These are phyloP conservation scores for Mormyrus hasselquistii DNA, from an alignment of 2,797 vertebrate genomes.

Conservation along the genomic window DNA sequence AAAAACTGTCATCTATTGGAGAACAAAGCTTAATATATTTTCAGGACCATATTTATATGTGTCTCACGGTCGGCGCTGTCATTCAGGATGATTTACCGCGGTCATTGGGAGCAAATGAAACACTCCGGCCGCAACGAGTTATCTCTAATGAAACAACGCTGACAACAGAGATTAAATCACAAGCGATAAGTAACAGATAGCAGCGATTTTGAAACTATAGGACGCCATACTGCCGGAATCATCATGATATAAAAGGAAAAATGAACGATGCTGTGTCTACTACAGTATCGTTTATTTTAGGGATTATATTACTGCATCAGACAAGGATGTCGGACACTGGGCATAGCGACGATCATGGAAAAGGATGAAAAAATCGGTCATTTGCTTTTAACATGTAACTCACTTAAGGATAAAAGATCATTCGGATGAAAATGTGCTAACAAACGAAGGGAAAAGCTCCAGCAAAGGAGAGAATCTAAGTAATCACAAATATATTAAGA, in stretches of 20 bases:
- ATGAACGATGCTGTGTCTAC: background rate
- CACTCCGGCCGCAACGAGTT: background rate
- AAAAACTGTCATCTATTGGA: background rate
- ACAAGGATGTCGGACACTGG: background rate
- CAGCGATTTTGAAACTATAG: background rate
- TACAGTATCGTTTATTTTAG: background rate
- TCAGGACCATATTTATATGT: background rate
- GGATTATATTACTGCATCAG: background rate
- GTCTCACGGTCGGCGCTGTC: background rate
- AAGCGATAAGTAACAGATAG: background rate
- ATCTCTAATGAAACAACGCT: background rate
- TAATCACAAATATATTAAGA: background rate
- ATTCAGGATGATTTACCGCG: background rate
- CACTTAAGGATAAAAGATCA: background rate
- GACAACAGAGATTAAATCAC: background rate
- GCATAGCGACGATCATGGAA: background rate
- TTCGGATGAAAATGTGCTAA: background rate
- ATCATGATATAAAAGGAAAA: background rate
- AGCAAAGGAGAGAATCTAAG: background rate
- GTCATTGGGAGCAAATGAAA: background rate
- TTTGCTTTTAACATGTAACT: background rate
- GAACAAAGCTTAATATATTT: background rate
- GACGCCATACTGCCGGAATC: background rate
- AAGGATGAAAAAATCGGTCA: background rate
- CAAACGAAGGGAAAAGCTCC: background rate